Evolutionary conservation across 2,113 vertebrate genomes (phyloP).

Genomic region (Jaculus jaculus): DNA sequence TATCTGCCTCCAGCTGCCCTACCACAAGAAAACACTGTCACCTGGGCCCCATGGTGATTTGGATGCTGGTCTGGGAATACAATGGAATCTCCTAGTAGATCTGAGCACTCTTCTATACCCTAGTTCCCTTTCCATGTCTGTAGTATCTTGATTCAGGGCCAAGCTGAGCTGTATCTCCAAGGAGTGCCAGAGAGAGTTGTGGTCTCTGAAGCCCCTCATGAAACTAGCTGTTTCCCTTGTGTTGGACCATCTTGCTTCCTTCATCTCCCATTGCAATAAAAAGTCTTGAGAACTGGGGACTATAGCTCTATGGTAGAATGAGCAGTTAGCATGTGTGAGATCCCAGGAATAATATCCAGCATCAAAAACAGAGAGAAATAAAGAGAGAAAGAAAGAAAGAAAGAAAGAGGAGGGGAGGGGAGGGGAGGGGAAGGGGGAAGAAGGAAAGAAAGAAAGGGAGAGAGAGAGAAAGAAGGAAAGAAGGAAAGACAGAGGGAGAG

Average conservation of each 20-base stretch:
- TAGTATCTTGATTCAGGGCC: not conserved
- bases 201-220: not conserved
- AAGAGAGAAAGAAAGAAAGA: too few species aligned
- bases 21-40: not conserved
- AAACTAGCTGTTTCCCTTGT: not conserved
- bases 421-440: too few species aligned
- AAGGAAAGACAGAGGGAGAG: too few species aligned
- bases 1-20: constrained; percentile 14
- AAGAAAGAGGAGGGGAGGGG: too few species aligned
- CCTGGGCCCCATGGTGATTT: not conserved
- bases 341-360: not conserved
- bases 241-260: not conserved
- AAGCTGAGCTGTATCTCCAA: not conserved
- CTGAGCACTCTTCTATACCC: not conserved
- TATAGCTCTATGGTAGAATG: not conserved
- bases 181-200: not conserved
- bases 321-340: not conserved
- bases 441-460: too few species aligned
- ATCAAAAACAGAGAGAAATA: not conserved
- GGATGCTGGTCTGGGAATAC: not conserved
- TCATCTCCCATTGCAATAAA: not conserved
- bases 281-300: not conserved
- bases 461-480: too few species aligned
- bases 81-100: not conserved
- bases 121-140: not conserved